Conservation (phyloP, 2,888 invertebrate species). For the Papilio gigon region DNA sequence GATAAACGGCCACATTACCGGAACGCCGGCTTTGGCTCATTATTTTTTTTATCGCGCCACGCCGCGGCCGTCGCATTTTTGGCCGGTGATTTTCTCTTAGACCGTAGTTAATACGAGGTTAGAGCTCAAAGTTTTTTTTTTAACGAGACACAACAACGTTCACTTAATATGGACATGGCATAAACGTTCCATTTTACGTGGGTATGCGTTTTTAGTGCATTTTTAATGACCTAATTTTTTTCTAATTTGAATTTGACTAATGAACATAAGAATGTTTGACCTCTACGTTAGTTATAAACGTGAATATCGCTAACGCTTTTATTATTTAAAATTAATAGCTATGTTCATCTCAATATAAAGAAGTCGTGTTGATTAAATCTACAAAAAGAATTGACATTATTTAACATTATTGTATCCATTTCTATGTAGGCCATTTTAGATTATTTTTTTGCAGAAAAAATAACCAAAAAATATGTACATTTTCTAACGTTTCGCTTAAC, state of each 20-base stretch:
- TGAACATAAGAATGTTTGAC: too few relatives aligned
- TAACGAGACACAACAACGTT: constrained; percentile 33
- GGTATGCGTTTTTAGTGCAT: too few relatives aligned
- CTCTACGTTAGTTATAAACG: too few relatives aligned
- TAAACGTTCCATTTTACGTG: neutral
- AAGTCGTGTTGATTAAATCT: neutral
- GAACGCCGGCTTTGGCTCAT: constrained; percentile 32
- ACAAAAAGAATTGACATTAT: neutral
- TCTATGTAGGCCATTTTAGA: neutral
- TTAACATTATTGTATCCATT: neutral
- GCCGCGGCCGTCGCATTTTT: constrained; percentile 44
- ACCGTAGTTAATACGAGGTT: constrained; percentile 50
- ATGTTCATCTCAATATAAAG: neutral
- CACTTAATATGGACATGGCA: constrained; percentile 46
- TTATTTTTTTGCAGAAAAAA: neutral
- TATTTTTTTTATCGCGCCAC: constrained; percentile 41
- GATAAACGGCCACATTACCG: constrained; percentile 40
- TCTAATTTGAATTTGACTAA: too few relatives aligned
- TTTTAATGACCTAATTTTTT: too few relatives aligned
- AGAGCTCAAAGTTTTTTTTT: constrained; percentile 47
- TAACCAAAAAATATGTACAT: too few relatives aligned
- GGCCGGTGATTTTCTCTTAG: constrained; percentile 44
- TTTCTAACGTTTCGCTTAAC: neutral
- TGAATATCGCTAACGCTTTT: neutral
- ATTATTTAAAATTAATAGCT: constrained; percentile 7